Evolutionary conservation across 2,113 vertebrate species (phyloP).

Genomic region (Tychaedon coryphoeus): DNA sequence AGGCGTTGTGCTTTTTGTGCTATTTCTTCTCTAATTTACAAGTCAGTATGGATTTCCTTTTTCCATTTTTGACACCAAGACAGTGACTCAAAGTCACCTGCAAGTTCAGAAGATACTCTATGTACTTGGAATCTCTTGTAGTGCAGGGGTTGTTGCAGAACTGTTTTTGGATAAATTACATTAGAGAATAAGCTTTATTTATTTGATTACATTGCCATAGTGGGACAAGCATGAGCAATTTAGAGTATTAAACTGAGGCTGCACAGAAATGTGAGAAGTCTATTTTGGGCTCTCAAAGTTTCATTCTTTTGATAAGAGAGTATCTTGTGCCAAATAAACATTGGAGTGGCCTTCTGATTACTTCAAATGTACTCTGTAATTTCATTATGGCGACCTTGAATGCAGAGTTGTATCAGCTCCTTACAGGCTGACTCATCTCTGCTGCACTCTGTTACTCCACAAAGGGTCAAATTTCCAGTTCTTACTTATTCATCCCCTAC

Average conservation of each 20-base stretch:
- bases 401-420: background rate
- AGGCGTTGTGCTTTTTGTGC: background rate
- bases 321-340: slow-evolving; percentile 15
- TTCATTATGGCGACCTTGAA: slow-evolving; percentile 39
- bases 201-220: background rate
- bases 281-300: background rate
- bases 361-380: background rate
- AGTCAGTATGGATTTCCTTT: background rate
- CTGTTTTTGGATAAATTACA: background rate
- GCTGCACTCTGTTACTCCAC: background rate
- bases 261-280: background rate
- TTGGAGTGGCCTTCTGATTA: background rate
- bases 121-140: background rate
- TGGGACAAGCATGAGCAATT: background rate
- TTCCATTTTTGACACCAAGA: background rate
- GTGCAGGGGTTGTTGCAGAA: background rate
- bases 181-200: slow-evolving; percentile 7
- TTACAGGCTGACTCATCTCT: background rate
- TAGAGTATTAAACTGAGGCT: slow-evolving; percentile 34
- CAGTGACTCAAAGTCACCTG: background rate
- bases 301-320: background rate
- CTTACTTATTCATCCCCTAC: background rate
- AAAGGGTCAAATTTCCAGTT: background rate
- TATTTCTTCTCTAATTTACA: background rate
- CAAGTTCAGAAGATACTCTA: background rate